Conservation (phyloP, 2,888 invertebrate species). For the Zelleria hepariella region DNA sequence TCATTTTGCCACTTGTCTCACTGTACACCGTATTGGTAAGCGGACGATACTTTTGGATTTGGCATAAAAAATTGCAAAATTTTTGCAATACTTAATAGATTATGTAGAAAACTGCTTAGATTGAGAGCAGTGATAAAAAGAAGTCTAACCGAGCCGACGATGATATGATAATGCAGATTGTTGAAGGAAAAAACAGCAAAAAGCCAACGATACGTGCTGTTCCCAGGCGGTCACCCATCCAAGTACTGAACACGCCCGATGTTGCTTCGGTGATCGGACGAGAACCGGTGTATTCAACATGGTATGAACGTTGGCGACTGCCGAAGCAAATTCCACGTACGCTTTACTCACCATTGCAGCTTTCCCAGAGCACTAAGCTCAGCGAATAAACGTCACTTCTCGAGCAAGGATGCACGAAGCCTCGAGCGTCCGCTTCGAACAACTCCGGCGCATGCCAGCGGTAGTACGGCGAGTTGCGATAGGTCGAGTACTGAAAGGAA, state of each 20-base stretch:
- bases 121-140: no score
- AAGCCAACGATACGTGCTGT: conserved; percentile 21
- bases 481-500: conserved; percentile 35
- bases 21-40: no score
- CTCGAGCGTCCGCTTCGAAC: conserved; percentile 41
- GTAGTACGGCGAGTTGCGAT: conserved; percentile 32
- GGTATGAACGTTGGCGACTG: conserved; percentile 22
- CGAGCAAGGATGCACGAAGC: conserved; percentile 44
- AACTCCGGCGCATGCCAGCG: conserved; percentile 64
- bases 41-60: no score
- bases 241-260: conserved; percentile 43
- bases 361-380: conserved; percentile 54
- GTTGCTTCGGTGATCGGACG: conserved; percentile 64
- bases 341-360: conserved; percentile 60
- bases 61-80: no score
- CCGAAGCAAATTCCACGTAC: not conserved
- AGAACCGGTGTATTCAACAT: conserved; percentile 63
- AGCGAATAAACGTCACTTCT: conserved; percentile 59
- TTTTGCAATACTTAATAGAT: no score
- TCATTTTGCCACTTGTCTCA: conserved; percentile 17
- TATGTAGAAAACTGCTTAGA: no score
- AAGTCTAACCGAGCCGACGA: no score
- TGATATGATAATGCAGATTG: no score
- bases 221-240: conserved; percentile 24
- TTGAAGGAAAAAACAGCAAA: no score